Conservation (phyloP, 2,888 invertebrate genomes). For the Leucania comma region DNA sequence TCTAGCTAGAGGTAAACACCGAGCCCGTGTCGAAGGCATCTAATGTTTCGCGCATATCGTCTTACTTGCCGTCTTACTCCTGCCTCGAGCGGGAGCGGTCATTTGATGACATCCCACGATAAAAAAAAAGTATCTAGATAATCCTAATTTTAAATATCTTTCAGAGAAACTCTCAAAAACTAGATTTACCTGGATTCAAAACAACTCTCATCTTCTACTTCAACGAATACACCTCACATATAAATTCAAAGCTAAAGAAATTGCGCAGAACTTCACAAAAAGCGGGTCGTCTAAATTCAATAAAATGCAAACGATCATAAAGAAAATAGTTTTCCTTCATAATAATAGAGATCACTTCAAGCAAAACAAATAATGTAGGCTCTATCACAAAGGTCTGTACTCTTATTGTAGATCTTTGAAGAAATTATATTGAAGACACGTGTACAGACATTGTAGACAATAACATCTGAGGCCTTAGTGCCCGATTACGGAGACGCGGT, state of each 20-base stretch:
- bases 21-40: no score
- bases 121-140: no score
- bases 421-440: constrained; percentile 27
- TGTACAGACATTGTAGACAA: no score
- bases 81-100: no score
- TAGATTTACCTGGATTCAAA: not conserved
- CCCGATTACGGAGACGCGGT: no score
- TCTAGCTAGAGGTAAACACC: no score
- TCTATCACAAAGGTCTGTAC: not conserved
- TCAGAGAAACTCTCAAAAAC: not conserved
- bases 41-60: no score
- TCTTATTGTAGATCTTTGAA: constrained; percentile 3
- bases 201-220: not conserved
- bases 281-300: not conserved
- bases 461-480: no score
- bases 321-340: constrained; percentile 11
- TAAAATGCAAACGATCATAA: constrained; percentile 7
- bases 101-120: no score
- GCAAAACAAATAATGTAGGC: constrained; percentile 8
- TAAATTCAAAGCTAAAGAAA: not conserved
- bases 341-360: constrained; percentile 14
- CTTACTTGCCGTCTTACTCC: no score
- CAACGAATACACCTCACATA: no score
- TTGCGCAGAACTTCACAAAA: not conserved
- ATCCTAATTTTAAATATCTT: no score